Evolutionary conservation across 2,797 vertebrate genomes (phyloP), one percentile per base, ranked within the genome.

Genomic region (Manis javanica): DNA sequence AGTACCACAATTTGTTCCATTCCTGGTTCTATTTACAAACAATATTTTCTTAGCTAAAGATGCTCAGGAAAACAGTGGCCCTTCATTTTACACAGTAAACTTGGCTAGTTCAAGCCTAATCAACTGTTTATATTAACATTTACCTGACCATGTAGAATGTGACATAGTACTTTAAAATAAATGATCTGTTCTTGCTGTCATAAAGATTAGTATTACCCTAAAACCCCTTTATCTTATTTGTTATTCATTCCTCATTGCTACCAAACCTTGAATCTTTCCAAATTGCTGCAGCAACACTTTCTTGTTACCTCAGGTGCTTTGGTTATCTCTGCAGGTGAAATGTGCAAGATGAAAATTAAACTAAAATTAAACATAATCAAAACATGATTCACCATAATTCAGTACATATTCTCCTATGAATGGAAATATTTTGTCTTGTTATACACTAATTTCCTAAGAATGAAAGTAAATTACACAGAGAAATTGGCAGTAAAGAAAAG

Each of bases 291-390:
- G 63, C 89, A 66, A 78, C 4, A 46, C 51, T 71, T 84, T 83
- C 63, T 53, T 68, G 63, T 82, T 87, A 16, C 29, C n/a, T 72
- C 46, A 63, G 29, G 95, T 85, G 94, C 34, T 82, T 75, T 37
- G 64, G 42, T 59, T 88, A 91, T 68, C 53, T 3, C 7, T 31
- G 61, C 39, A 92, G 82, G 46, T 82, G 16, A 95, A 89, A 94
- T 85, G 7, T 59, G 89, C 46, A 94, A 93, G n/a, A 81, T 69
- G 21, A 95, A 95, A 49, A 81, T 46, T 82, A 81, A 90, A 87
- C 51, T 92, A 82, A 94, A 92, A 85, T 95, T 95, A 90, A 94
- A 83, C 9, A 61, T 96, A 88, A 86, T 94, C 75, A 79, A 96
- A 96, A 69, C n/a, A 68, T 63, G 46, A 90, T 96, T 95, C 26